Conservation (phyloP, 1,140 invertebrate species). For the Drosophila teissieri region DNA sequence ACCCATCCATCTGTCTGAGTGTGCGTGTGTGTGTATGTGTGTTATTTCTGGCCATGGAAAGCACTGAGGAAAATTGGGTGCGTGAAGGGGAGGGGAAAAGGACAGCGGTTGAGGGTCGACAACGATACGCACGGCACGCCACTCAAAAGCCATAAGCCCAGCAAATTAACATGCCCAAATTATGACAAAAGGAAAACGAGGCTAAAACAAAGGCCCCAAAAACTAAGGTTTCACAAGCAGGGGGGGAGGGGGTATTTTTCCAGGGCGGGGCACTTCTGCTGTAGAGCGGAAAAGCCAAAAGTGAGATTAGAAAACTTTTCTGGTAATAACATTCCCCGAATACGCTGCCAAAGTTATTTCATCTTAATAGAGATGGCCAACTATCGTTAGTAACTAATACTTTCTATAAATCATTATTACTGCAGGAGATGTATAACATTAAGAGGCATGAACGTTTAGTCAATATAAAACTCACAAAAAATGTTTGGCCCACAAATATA, state of each 20-base stretch:
- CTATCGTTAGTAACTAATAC: background rate
- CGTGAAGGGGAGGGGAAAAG: conserved; percentile 8
- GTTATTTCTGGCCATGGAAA: conserved; percentile 65
- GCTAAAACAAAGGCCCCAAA: conserved; percentile 49
- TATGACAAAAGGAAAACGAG: conserved; percentile 71
- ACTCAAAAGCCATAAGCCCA: conserved; percentile 76
- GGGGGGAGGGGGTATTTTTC: background rate
- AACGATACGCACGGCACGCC: conserved; percentile 60
- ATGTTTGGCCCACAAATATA: too few relatives aligned
- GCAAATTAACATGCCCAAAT: conserved; percentile 81
- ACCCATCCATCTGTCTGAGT: conserved; percentile 30
- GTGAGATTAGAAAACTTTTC: conserved; percentile 23
- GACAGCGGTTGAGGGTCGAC: conserved; percentile 51
- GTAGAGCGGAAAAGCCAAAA: conserved; percentile 44
- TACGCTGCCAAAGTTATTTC: conserved; percentile 4
- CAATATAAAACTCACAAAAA: too few relatives aligned
- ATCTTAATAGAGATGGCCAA: background rate
- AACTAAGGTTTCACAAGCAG: conserved; percentile 21
- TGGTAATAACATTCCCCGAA: conserved; percentile 12
- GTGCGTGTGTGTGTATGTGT: conserved; percentile 17
- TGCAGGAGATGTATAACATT: too few relatives aligned
- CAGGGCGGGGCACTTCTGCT: background rate
- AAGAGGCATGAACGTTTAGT: too few relatives aligned
- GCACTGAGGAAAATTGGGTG: conserved; percentile 25
- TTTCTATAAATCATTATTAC: background rate